phyloP scores from a whole-genome alignment of 2,888 invertebrate species.

The Oxystoma pomonae region DNA sequence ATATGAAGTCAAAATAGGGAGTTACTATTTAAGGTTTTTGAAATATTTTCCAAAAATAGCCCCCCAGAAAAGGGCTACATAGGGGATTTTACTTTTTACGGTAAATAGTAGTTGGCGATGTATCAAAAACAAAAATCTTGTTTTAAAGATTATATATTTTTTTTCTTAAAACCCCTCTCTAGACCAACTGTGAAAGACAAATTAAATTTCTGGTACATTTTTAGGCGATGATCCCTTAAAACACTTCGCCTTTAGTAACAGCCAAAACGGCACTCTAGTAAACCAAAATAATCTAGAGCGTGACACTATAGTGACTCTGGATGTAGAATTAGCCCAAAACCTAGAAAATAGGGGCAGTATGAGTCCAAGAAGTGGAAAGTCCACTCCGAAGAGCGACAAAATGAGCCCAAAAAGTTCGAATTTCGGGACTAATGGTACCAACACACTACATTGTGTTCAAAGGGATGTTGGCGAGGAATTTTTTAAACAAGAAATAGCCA shows the following conservation, averaged over 20 bases:
- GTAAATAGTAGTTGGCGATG: too few species aligned
- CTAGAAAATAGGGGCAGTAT: conserved; percentile 47
- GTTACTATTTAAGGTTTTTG: too few species aligned
- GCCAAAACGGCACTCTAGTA: conserved; percentile 40
- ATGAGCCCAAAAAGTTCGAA: conserved; percentile 48
- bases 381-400: background rate
- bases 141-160: too few species aligned
- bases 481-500: conserved; percentile 59
- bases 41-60: too few species aligned
- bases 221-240: conserved; percentile 48
- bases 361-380: conserved; percentile 53
- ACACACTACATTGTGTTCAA: too few species aligned
- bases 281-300: conserved; percentile 40
- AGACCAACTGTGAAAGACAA: too few species aligned
- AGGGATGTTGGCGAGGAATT: conserved; percentile 54
- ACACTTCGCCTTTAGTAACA: conserved; percentile 44
- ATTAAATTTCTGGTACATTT: too few species aligned
- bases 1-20: too few species aligned
- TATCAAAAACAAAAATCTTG: too few species aligned
- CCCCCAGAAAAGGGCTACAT: too few species aligned
- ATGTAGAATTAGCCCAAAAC: conserved; percentile 37
- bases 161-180: too few species aligned
- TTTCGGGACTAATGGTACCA: background rate
- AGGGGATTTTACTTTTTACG: too few species aligned
- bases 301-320: conserved; percentile 42